These are phyloP conservation scores for Erpobdella octoculata DNA, from an alignment of 2,888 invertebrate species.

Conservation along the genomic window DNA sequence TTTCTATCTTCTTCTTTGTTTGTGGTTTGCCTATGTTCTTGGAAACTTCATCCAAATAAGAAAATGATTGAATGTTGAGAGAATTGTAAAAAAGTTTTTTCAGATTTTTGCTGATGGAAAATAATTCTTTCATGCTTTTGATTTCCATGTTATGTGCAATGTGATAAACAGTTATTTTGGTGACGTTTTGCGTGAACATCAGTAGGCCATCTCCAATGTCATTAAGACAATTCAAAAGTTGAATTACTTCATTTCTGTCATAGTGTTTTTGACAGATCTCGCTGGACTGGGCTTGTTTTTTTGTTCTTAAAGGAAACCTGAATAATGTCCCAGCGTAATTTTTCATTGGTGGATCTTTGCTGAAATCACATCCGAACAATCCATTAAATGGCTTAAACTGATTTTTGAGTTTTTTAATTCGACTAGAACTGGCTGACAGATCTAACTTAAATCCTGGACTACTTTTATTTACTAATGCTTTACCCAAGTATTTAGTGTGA, in stretches of 20 bases:
- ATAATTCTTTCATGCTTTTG: not conserved
- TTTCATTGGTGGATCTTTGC: not conserved
- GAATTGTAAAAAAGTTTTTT: not conserved
- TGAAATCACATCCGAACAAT: constrained; percentile 39
- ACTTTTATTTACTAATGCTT: constrained; percentile 30
- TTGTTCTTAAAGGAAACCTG: constrained; percentile 39
- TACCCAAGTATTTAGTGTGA: constrained; percentile 41
- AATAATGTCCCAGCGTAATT: constrained; percentile 39
- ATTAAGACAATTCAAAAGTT: constrained; percentile 40
- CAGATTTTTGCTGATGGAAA: not conserved
- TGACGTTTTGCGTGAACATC: constrained; percentile 45
- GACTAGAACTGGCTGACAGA: constrained; percentile 33
- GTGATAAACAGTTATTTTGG: constrained; percentile 39
- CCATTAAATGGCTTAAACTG: constrained; percentile 43
- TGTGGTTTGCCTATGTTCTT: too few relatives aligned
- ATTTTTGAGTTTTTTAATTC: constrained; percentile 37
- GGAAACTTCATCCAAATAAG: not conserved
- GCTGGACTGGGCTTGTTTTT: constrained; percentile 34
- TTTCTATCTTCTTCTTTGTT: too few relatives aligned
- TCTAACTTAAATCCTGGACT: constrained; percentile 40
- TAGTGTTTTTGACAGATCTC: constrained; percentile 41
- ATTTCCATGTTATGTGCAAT: constrained; percentile 29
- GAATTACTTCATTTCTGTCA: constrained; percentile 38
- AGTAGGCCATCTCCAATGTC: constrained; percentile 40
- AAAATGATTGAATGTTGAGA: not conserved